Conservation (phyloP, 2,113 vertebrate species). For the Notothenia coriiceps region DNA sequence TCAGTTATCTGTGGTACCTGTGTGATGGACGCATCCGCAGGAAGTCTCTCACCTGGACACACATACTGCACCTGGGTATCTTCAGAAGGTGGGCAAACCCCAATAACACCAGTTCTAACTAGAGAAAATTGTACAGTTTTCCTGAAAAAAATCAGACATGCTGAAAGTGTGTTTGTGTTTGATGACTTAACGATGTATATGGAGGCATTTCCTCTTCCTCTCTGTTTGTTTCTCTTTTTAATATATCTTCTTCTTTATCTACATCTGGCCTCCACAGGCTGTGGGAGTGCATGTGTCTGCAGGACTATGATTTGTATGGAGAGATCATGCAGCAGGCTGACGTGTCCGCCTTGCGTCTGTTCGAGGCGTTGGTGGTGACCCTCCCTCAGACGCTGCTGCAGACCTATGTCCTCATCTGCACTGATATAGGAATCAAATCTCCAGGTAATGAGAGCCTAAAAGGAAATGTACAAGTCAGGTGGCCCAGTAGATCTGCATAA, state of each 20-base stretch:
- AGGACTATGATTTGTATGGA: constrained; percentile 18
- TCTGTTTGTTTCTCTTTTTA: neutral
- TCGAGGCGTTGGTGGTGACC: constrained; percentile 88
- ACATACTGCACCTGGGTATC: constrained; percentile 89
- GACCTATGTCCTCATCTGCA: constrained; percentile 82
- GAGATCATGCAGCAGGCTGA: constrained; percentile 85
- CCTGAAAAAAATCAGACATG: neutral
- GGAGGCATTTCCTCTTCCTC: neutral
- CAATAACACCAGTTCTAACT: no score
- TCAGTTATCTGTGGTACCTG: constrained; percentile 88
- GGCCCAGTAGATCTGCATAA: neutral
- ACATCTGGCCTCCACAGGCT: constrained; percentile 75
- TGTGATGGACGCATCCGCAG: constrained; percentile 74
- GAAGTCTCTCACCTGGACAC: constrained; percentile 79
- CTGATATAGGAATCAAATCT: constrained; percentile 78
- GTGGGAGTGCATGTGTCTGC: constrained; percentile 77
- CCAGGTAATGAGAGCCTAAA: constrained; percentile 67
- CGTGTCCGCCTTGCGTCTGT: constrained; percentile 82
- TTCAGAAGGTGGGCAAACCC: constrained; percentile 85
- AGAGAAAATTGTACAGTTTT: neutral
- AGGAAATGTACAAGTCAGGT: neutral
- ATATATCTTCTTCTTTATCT: neutral
- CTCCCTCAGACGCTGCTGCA: constrained; percentile 89
- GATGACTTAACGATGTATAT: neutral
- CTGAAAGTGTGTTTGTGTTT: neutral